A percentile compares a stretch with the other conserved stretches of the same genome.
phyloP scores from a whole-genome alignment of 2,888 invertebrate species.

The Philaethria dido region DNA sequence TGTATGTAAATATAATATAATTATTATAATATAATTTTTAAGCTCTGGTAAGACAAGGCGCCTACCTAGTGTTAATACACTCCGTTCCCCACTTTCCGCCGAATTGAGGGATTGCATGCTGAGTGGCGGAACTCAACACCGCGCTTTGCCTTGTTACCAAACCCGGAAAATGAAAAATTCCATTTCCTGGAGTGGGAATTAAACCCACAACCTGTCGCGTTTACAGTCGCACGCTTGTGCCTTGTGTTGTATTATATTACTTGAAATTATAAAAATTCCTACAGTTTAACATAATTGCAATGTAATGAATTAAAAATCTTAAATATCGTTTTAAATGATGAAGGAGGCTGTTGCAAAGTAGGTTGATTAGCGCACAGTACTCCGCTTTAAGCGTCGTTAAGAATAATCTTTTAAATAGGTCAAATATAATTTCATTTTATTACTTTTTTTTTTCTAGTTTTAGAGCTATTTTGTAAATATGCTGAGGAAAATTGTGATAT shows the following conservation, averaged over 20 bases:
- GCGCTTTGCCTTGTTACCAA: no score
- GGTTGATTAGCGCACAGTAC: slow-evolving; percentile 25
- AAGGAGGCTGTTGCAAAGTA: slow-evolving; percentile 20
- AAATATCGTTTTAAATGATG: slow-evolving; percentile 20
- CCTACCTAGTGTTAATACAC: no score
- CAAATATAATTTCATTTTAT: slow-evolving; percentile 21
- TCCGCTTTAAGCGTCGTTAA: slow-evolving; percentile 12
- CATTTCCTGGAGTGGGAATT: no score
- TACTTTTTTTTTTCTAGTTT: slow-evolving; percentile 2
- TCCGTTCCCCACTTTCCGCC: no score
- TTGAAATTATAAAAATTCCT: neutral
- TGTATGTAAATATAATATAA: no score
- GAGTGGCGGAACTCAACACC: no score
- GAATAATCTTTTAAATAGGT: slow-evolving; percentile 24
- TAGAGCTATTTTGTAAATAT: neutral
- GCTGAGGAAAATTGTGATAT: neutral
- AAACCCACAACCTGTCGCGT: no score
- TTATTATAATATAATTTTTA: no score
- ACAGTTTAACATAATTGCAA: neutral
- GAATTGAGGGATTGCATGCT: no score
- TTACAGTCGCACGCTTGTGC: no score
- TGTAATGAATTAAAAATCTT: slow-evolving; percentile 19
- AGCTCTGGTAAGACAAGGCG: no score
- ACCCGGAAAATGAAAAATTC: no score
- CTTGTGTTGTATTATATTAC: neutral